Evolutionary conservation across 2,888 invertebrate genomes (phyloP), one percentile per base, ranked within the genome.

Genomic region (Xestoiulus laeticollis): DNA sequence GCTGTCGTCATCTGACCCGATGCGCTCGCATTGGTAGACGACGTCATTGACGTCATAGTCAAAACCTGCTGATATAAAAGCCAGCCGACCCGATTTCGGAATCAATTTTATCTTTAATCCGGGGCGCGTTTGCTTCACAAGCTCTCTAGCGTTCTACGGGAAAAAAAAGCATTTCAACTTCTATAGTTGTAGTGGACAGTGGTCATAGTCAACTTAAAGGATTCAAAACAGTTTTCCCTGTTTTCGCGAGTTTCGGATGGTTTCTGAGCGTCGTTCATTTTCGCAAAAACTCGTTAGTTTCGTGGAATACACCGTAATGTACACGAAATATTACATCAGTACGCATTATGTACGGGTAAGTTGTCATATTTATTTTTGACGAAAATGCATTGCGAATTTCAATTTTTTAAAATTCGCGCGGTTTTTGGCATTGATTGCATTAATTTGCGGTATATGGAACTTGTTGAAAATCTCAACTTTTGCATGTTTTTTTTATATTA

Each of bases 281-380:
- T 16, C 30, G 30, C 30, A 4, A 4, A 78, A 78, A 30, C 16
- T 78, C 16, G 30, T 32, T 4, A 26, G 30, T 32, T 14, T 32
- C 78, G 26, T 30, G 78, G 78, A 78, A 78, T 78, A 78, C 78
- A 30, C 26, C 78, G 78, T 78, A 32, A 78, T 78, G 78, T 78
- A 78, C 78, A 78, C 78, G 30, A 78, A 78, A 78, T 78, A 78
- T 78, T 78, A 78, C 78, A 78, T 78, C 78, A 78, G 78, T 78
- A 78, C 78, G 30, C 78, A 78, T 32, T 78, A 78, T 78, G 78
- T 78, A 78, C 78, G 78, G 78, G 78, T 78, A 30, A 78, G 78
- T 78, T 78, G 26, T 19, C 14, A 19, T 1, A 16, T 32, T 78
- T 78, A 4, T 30, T 78, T 30, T 78, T 12, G 2, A 14, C 2